Conservation (phyloP, 1,140 invertebrate genomes). For the Ephestia elutella region DNA sequence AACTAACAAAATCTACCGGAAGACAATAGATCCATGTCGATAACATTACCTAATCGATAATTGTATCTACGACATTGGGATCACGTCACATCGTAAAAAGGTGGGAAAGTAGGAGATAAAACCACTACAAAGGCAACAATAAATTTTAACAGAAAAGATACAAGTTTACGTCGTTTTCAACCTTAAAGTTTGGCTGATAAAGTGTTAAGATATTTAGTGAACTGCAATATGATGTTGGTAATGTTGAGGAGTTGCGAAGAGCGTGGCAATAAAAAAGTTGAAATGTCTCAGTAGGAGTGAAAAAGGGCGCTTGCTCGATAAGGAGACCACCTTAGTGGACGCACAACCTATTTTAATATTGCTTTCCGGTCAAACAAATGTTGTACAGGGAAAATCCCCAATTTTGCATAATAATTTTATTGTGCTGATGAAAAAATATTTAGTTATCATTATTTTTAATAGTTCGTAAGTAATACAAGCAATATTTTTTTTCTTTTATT, state of each 20-base stretch:
- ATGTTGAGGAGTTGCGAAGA: slow-evolving; percentile 61
- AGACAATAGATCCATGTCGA: slow-evolving; percentile 65
- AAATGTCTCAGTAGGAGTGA: slow-evolving; percentile 70
- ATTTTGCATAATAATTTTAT: no score
- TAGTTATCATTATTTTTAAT: no score
- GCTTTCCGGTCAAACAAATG: slow-evolving; percentile 44
- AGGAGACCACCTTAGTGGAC: slow-evolving; percentile 63
- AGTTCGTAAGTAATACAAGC: no score
- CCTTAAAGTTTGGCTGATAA: slow-evolving; percentile 26
- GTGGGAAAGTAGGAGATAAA: slow-evolving; percentile 72
- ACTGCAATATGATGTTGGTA: slow-evolving; percentile 18
- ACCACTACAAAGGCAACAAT: slow-evolving; percentile 37
- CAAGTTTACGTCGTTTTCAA: slow-evolving; percentile 16
- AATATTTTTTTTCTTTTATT: no score
- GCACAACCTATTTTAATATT: slow-evolving; percentile 48
- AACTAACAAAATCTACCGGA: slow-evolving; percentile 69
- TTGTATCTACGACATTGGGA: slow-evolving; percentile 69
- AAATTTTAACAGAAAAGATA: not conserved
- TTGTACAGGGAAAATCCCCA: not conserved
- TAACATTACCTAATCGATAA: slow-evolving; percentile 72
- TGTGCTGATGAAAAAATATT: no score
- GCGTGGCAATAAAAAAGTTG: slow-evolving; percentile 69
- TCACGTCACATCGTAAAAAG: slow-evolving; percentile 68
- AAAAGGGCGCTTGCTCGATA: slow-evolving; percentile 57
- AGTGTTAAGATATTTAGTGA: not conserved